A percentile compares a stretch with the other conserved stretches of the same genome.
These are phyloP conservation scores for Nothobranchius furzeri DNA, from an alignment of 2,113 vertebrate species.

Conservation along the genomic window DNA sequence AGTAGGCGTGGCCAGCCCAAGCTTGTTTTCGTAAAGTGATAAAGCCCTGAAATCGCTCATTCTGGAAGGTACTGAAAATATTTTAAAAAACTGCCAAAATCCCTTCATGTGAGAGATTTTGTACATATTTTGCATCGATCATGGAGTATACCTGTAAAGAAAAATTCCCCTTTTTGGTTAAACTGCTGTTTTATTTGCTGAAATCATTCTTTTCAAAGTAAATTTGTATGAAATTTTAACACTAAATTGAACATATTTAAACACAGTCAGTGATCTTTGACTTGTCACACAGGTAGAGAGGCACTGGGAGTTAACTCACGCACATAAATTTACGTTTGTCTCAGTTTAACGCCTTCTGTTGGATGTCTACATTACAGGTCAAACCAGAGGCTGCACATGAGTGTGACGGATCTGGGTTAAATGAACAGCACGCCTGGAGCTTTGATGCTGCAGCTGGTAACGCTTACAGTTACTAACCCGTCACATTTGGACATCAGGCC, in stretches of 20 bases:
- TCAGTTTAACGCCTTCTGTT: slow-evolving; percentile 54
- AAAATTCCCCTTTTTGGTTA: not conserved
- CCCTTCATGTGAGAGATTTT: too few relatives aligned
- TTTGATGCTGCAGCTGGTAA: slow-evolving; percentile 79
- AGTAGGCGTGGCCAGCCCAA: too few relatives aligned
- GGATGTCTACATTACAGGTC: slow-evolving; percentile 71
- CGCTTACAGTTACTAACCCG: slow-evolving; percentile 68
- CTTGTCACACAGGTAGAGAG: slow-evolving; percentile 38
- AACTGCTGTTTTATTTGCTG: not conserved
- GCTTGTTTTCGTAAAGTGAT: too few relatives aligned
- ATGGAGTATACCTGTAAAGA: too few relatives aligned
- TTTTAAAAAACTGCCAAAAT: too few relatives aligned
- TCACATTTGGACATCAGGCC: slow-evolving; percentile 57
- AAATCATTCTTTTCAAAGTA: not conserved
- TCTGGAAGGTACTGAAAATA: too few relatives aligned
- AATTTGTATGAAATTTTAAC: slow-evolving; percentile 14
- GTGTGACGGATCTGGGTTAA: slow-evolving; percentile 71
- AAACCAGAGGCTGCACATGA: slow-evolving; percentile 55
- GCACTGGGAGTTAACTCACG: slow-evolving; percentile 47
- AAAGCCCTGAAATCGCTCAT: too few relatives aligned
- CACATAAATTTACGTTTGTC: slow-evolving; percentile 59
- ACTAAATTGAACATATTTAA: slow-evolving; percentile 17
- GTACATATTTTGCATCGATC: too few relatives aligned
- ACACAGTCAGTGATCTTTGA: slow-evolving; percentile 30
- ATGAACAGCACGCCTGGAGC: slow-evolving; percentile 56